Base-by-base conservation (phyloP, 2,888 invertebrate species). In the Baccha elongata region DNA sequence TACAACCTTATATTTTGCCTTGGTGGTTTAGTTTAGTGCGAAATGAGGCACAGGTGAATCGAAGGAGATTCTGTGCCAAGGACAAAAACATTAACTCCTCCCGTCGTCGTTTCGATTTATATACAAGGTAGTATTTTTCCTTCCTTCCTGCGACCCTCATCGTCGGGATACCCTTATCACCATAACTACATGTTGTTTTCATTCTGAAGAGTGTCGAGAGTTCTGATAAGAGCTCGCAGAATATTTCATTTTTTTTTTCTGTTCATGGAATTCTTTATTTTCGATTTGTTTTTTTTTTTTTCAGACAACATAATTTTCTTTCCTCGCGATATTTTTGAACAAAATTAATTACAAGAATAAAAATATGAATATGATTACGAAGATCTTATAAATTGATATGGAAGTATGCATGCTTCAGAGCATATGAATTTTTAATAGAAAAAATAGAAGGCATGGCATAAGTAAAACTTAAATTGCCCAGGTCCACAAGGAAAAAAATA, bases 81-180 rank as follows among this genome's bases (percentile, higher is more conserved):
- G 83, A 83, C 83, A 73, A 76, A 60, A 64, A 68, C 83, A 83
- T 83, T 73, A 83, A 83, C 83, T 83, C 65, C 69, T 81, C 58
- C 55, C 60, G 76, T 48, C 67, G 50, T 65, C n/a, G n/a, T n/a
- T n/a, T n/a, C n/a, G n/a, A n/a, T 32, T 3, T 32, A 8, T 32
- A 8, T 8, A 32, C 8, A 8, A 8, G 1, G 67, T 53, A 55
- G 52, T 71, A 29, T 11, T 75, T 71, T 74, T 69, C 69, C 65
- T 65, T 75, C 35, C 65, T 62, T 35, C 48, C 64, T 40, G 17
- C 1, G 23, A 42, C 37, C 35, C 42, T 15, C 62, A 2, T 15
- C 37, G 5, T 10, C 42, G 17, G 8, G 17, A 32, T 64, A 23
- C 40, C 32, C 21, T 72, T 53, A 32, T 60, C 60, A 29, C 19